Evolutionary conservation across 2,888 invertebrate species (phyloP).

Genomic region (Gymnoscelis rufifasciata): DNA sequence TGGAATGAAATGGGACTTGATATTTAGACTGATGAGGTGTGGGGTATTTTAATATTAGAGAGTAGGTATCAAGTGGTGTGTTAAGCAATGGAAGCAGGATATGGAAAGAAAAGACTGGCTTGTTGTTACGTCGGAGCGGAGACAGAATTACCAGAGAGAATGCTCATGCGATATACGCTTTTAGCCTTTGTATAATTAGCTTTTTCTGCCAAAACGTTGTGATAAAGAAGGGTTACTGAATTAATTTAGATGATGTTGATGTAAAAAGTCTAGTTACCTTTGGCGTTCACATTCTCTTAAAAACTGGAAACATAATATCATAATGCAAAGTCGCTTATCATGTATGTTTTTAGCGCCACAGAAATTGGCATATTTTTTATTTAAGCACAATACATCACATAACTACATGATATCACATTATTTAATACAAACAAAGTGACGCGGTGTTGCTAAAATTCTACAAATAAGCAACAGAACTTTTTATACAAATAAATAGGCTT

Average conservation of each 20-base stretch:
- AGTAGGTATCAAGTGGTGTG: slow-evolving; percentile 20
- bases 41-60: slow-evolving; percentile 14
- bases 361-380: no score
- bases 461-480: no score
- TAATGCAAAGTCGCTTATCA: no score
- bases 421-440: no score
- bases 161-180: slow-evolving; percentile 24
- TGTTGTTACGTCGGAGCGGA: slow-evolving; percentile 13
- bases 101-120: slow-evolving; percentile 28
- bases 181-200: slow-evolving; percentile 29
- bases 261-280: slow-evolving; percentile 18
- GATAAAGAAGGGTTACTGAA: slow-evolving; percentile 28
- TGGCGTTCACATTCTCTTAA: no score
- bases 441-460: no score
- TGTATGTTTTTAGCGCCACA: no score
- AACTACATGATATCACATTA: no score
- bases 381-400: no score
- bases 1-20: slow-evolving; percentile 18
- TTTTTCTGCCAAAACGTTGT: slow-evolving; percentile 45
- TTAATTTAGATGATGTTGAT: slow-evolving; percentile 25
- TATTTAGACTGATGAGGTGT: slow-evolving; percentile 21
- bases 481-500: no score
- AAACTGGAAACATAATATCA: no score
- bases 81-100: slow-evolving; percentile 16
- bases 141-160: slow-evolving; percentile 18